Conservation (phyloP, 2,113 vertebrate genomes). For the Morone chrysops region DNA sequence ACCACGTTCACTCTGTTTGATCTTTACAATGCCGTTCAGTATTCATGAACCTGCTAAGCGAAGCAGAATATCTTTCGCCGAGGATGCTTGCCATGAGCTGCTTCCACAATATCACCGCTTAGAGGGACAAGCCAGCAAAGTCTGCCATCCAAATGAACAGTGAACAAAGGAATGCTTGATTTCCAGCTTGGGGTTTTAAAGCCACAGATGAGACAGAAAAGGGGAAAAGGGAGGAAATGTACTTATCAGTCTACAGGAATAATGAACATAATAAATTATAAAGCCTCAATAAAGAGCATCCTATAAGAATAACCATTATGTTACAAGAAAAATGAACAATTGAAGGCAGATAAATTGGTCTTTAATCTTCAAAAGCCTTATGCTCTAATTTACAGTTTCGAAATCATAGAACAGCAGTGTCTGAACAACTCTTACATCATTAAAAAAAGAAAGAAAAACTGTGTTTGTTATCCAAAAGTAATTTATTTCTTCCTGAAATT, state of each 20-base stretch:
- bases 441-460: constrained; percentile 36
- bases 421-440: constrained; percentile 63
- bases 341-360: constrained; percentile 54
- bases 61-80: constrained; percentile 75
- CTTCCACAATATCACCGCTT: constrained; percentile 73
- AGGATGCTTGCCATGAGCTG: constrained; percentile 71
- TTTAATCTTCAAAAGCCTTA: constrained; percentile 73
- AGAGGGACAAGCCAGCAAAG: constrained; percentile 67
- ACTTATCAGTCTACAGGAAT: constrained; percentile 60
- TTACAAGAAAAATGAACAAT: constrained; percentile 47
- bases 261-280: constrained; percentile 61
- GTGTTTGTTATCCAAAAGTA: constrained; percentile 42
- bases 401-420: constrained; percentile 59
- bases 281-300: constrained; percentile 48
- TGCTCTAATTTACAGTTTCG: constrained; percentile 64
- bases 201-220: constrained; percentile 49
- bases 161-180: constrained; percentile 74
- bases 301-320: constrained; percentile 56
- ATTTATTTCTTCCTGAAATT: constrained; percentile 22
- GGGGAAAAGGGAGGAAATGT: constrained; percentile 42
- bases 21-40: constrained; percentile 77
- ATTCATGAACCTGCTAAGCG: constrained; percentile 79
- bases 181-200: constrained; percentile 68
- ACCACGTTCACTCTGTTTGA: constrained; percentile 72
- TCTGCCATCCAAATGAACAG: constrained; percentile 71